A percentile compares a stretch with the other conserved stretches of the same genome.
These are phyloP conservation scores for Psix sp. DNA, from an alignment of 1,140 invertebrate genomes.

Conservation along the genomic window DNA sequence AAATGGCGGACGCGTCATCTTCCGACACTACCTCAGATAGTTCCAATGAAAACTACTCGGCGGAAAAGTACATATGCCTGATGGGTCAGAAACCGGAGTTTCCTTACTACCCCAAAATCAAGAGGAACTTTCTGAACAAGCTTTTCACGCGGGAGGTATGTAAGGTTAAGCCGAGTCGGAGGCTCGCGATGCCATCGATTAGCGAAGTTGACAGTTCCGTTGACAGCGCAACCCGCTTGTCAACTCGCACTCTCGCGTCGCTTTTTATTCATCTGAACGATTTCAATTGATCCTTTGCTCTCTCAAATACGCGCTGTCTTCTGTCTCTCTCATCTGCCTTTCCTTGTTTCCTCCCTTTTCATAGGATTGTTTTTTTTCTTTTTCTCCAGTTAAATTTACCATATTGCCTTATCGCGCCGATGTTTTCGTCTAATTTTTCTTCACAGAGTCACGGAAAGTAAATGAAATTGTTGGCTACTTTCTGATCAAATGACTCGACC, in stretches of 20 bases:
- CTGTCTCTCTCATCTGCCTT: too few species aligned
- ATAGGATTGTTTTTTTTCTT: too few species aligned
- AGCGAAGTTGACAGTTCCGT: conserved; percentile 38
- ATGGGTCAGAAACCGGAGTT: conserved; percentile 69
- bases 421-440: too few species aligned
- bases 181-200: conserved; percentile 17
- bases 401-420: too few species aligned
- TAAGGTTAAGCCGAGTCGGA: conserved; percentile 61
- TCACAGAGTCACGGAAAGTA: too few species aligned
- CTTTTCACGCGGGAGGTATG: conserved; percentile 72
- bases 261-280: neutral
- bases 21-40: conserved; percentile 76
- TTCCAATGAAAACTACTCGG: conserved; percentile 73
- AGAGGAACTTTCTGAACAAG: conserved; percentile 71
- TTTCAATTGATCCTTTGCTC: too few species aligned
- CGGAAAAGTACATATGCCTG: conserved; percentile 68
- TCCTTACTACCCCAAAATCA: conserved; percentile 57
- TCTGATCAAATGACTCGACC: too few species aligned
- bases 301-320: too few species aligned
- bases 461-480: too few species aligned
- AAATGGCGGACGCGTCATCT: conserved; percentile 77
- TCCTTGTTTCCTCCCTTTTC: too few species aligned
- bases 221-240: neutral
- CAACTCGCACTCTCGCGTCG: neutral
- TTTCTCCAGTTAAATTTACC: too few species aligned